Evolutionary conservation across 2,113 vertebrate genomes (phyloP).

Genomic region (Melanotaenia duboulayi): DNA sequence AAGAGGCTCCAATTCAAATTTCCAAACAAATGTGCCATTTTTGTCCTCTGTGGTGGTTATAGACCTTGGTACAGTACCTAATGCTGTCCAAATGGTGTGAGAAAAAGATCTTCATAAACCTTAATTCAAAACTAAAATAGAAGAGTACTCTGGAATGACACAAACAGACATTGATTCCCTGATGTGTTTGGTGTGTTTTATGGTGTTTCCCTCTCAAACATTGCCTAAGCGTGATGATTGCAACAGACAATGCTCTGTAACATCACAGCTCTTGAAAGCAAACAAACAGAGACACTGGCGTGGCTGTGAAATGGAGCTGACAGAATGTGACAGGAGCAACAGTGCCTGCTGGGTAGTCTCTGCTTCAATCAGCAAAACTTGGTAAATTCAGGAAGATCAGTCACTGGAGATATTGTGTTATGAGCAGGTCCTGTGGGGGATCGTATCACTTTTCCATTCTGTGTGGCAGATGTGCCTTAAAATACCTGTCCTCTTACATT

Average conservation of each 20-base stretch:
- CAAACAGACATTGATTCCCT: slow-evolving; percentile 20
- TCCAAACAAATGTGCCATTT: not conserved
- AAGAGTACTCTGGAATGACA: slow-evolving; percentile 23
- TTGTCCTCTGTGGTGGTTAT: not conserved
- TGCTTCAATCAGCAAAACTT: slow-evolving; percentile 40
- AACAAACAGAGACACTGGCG: slow-evolving; percentile 53
- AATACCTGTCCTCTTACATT: not conserved
- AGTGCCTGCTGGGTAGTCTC: slow-evolving; percentile 48
- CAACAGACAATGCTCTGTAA: slow-evolving; percentile 58
- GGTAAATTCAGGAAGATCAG: slow-evolving; percentile 31
- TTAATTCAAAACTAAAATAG: slow-evolving; percentile 34
- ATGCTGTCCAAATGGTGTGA: slow-evolving; percentile 19
- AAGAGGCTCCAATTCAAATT: too few species aligned
- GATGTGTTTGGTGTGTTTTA: slow-evolving; percentile 8
- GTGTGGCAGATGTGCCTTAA: slow-evolving; percentile 1
- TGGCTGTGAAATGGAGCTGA: slow-evolving; percentile 54
- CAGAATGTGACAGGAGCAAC: slow-evolving; percentile 62
- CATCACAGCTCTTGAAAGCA: slow-evolving; percentile 51
- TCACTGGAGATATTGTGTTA: slow-evolving; percentile 34
- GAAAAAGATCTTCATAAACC: slow-evolving; percentile 19
- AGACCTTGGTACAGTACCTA: slow-evolving; percentile 2
- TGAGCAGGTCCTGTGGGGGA: slow-evolving; percentile 9
- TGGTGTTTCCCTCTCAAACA: slow-evolving; percentile 43
- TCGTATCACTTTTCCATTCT: slow-evolving; percentile 18
- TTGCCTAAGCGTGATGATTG: slow-evolving; percentile 60